A percentile compares a stretch with the other conserved stretches of the same genome.
phyloP scores from a whole-genome alignment of 2,113 vertebrate species.

The Mus pahari region DNA sequence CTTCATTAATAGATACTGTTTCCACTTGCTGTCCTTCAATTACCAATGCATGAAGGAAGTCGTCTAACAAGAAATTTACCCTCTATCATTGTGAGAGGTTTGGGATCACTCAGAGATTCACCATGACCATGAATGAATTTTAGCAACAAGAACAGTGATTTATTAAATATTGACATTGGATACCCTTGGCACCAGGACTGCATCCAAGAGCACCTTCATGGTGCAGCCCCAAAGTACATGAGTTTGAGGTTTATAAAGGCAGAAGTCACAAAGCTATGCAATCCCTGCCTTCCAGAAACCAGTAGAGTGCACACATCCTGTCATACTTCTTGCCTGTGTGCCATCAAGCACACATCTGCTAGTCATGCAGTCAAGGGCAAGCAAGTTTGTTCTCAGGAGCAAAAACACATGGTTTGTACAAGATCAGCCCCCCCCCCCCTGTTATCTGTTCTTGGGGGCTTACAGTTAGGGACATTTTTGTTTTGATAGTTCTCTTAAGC shows the following conservation, averaged over 20 bases:
- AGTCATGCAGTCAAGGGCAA: not conserved
- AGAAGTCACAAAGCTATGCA: not conserved
- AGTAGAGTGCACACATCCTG: not conserved
- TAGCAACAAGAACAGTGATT: not conserved
- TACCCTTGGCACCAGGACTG: not conserved
- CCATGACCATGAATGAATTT: not conserved
- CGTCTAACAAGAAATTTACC: constrained; percentile 16
- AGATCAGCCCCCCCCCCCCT: not conserved
- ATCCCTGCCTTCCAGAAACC: not conserved
- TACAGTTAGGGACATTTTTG: not conserved
- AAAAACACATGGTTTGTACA: not conserved
- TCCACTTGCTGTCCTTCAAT: constrained; percentile 51
- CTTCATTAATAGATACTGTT: constrained; percentile 37
- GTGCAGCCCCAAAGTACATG: not conserved
- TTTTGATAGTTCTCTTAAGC: not conserved
- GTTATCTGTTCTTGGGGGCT: not conserved
- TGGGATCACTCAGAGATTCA: not conserved
- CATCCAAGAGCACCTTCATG: not conserved
- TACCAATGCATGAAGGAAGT: constrained; percentile 38
- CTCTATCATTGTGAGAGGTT: too few relatives aligned
- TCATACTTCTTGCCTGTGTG: not conserved
- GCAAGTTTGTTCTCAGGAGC: not conserved
- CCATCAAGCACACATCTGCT: not conserved
- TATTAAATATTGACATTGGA: not conserved
- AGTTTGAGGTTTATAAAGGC: not conserved